Evolutionary conservation across 2,888 invertebrate species (phyloP), one percentile per base, ranked within the genome.

Genomic region (Ochropacha duplaris): DNA sequence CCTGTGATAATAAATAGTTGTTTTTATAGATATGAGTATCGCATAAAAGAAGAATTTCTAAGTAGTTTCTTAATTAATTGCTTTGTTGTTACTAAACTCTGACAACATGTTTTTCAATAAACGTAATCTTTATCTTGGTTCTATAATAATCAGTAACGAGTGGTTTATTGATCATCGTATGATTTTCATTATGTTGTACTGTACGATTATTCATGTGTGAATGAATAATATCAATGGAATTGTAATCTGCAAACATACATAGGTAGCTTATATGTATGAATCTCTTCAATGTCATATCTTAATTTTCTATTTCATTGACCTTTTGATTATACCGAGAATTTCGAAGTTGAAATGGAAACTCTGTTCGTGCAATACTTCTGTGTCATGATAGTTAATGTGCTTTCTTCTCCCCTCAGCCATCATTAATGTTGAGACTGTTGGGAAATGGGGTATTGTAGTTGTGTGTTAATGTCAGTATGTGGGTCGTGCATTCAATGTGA

Each of bases 371-470:
- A 31, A 44, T 44, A 44, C 54, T 50, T 52, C 49, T 14, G 14
- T 59, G 50, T 34, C 11, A 31, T 34, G 58, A 60, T 56, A 51
- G 51, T 26, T 59, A 61, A 58, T 56, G 57, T 58, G 60, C 59
- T 69, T 68, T 59, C 66, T 66, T 62, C 63, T 59, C 60, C 51
- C 59, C 57, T 62, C n/a, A 65, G 65, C 68, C 65, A 59, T 72
- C 65, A 76, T 74, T 73, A 75, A 70, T 55, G 59, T 56, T 71
- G 80, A 83, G 81, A 83, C 72, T 83, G 77, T 82, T 77, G 79
- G 76, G 74, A 83, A 86, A 86, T 79, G 76, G 75, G 79, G 68
- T 78, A 77, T 76, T 79, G 80, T 79, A 72, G 76, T 81, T 81
- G 78, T 80, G 80, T 80, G 82, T 80, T 67, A 71, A 62, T 60